phyloP scores from a whole-genome alignment of 1,140 invertebrate species.

The Phymastichus coffea region DNA sequence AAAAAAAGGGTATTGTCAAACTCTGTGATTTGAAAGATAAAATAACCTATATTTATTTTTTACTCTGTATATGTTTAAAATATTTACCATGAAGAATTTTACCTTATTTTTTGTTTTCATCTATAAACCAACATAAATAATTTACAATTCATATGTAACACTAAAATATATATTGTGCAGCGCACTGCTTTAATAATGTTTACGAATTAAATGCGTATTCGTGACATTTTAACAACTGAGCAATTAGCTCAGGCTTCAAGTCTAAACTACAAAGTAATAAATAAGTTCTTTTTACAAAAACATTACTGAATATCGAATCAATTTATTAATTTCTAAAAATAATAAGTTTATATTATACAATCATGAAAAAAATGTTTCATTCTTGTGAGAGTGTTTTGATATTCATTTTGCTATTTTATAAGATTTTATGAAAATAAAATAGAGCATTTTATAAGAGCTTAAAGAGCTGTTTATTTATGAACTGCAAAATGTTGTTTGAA shows the following conservation, averaged over 20 bases:
- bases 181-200: not conserved
- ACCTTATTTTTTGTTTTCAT: no score
- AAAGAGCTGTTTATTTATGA: slow-evolving; percentile 5
- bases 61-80: no score
- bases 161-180: no score
- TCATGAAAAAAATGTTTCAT: not conserved
- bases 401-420: slow-evolving; percentile 15
- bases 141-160: no score
- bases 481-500: slow-evolving; percentile 3
- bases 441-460: slow-evolving; percentile 2
- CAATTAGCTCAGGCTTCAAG: not conserved
- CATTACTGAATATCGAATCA: not conserved
- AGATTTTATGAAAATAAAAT: not conserved
- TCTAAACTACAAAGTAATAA: not conserved
- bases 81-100: no score
- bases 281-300: not conserved
- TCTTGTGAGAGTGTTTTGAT: not conserved
- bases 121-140: no score
- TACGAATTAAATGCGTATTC: not conserved
- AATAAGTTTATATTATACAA: no score
- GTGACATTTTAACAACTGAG: not conserved
- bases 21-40: no score
- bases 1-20: not conserved
- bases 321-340: not conserved
- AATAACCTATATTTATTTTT: no score